Evolutionary conservation across 2,797 vertebrate genomes (phyloP).

Genomic region (Sebastes matsubarae): DNA sequence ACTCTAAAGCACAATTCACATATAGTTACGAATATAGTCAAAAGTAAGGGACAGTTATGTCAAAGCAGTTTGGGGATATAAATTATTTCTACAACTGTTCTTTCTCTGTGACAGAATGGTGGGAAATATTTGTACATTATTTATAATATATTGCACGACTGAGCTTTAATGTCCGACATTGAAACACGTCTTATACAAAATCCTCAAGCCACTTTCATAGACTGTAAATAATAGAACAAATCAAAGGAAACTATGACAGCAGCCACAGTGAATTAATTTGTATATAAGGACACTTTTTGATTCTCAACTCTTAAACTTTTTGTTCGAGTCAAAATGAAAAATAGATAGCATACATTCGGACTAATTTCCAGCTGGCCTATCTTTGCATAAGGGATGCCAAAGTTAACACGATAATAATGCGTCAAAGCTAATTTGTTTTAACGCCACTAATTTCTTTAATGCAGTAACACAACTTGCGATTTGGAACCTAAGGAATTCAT

Average conservation of each 20-base stretch:
- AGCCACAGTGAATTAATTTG: not conserved
- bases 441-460: too few species aligned
- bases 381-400: not conserved
- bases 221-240: not conserved
- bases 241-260: not conserved
- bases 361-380: not conserved
- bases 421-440: fast-evolving
- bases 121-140: not conserved
- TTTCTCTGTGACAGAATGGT: not conserved
- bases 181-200: not conserved
- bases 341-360: not conserved
- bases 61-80: not conserved
- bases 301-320: not conserved
- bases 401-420: too few species aligned
- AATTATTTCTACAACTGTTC: not conserved
- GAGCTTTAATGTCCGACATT: not conserved
- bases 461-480: too few species aligned
- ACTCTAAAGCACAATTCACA: not conserved
- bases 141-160: not conserved
- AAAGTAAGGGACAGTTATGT: not conserved
- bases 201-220: not conserved
- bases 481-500: too few species aligned
- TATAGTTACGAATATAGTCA: not conserved
- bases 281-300: not conserved
- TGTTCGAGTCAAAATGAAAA: not conserved